Evolutionary conservation across 2,888 invertebrate genomes (phyloP).

Genomic region (Drosophila merina): DNA sequence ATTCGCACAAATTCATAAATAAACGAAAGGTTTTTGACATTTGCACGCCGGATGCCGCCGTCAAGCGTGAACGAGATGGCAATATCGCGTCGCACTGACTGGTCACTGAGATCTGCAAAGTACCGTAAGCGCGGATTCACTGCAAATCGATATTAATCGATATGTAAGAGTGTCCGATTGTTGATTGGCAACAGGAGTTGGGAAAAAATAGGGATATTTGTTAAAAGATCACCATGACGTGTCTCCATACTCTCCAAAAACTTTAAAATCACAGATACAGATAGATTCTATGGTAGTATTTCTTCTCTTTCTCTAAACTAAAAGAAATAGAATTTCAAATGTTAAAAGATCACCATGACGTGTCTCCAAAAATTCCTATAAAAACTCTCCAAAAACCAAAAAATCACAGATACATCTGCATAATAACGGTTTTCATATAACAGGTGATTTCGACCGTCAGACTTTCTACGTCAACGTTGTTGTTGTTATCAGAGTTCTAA

Average conservation of each 20-base stretch:
- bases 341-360: too few relatives aligned
- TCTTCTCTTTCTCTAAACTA: too few relatives aligned
- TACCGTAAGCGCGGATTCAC: slow-evolving; percentile 14
- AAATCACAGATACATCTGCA: neutral
- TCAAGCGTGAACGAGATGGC: slow-evolving; percentile 45
- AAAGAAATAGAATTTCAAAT: too few relatives aligned
- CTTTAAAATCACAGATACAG: too few relatives aligned
- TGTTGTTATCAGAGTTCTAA: slow-evolving; percentile 49
- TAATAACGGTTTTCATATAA: slow-evolving; percentile 26
- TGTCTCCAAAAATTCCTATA: too few relatives aligned
- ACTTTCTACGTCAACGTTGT: slow-evolving; percentile 47
- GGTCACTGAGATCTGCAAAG: slow-evolving; percentile 34
- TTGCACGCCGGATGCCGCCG: slow-evolving; percentile 41
- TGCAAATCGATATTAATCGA: too few relatives aligned
- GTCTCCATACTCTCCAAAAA: neutral
- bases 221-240: slow-evolving; percentile 1
- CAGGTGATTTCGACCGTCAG: slow-evolving; percentile 68
- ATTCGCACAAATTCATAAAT: slow-evolving; percentile 44
- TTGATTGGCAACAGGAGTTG: slow-evolving; percentile 1
- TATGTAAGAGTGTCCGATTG: neutral
- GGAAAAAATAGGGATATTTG: too few relatives aligned
- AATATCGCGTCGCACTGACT: slow-evolving; percentile 20
- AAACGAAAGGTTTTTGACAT: slow-evolving; percentile 75
- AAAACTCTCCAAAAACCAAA: too few relatives aligned
- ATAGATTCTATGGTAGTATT: too few relatives aligned